Percentiles rank a stretch among this genome's conserved stretches.
Conservation (phyloP, 1,140 invertebrate species). For the Reticulitermes speratus region DNA sequence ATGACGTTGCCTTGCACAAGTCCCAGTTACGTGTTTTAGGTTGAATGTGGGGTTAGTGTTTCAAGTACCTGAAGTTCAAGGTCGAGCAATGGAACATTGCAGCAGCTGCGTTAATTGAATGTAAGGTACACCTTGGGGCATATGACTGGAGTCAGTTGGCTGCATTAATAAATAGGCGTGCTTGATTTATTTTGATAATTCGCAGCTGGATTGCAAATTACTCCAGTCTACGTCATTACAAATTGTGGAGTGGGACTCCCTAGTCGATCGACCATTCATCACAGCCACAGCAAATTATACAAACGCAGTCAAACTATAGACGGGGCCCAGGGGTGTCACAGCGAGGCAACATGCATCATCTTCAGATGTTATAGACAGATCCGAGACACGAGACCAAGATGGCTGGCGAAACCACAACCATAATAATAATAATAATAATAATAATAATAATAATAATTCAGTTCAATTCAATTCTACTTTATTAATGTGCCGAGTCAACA, state of each 20-base stretch:
- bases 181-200: conserved; percentile 14
- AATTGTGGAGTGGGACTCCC: neutral
- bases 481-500: too few species aligned
- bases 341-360: too few species aligned
- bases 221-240: neutral
- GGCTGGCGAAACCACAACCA: too few species aligned
- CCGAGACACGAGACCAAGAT: too few species aligned
- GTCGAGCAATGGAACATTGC: neutral
- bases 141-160: neutral
- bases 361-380: too few species aligned
- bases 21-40: neutral
- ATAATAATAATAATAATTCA: too few species aligned
- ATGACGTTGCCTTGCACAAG: too few species aligned
- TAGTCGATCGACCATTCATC: neutral
- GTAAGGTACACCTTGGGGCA: neutral
- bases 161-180: neutral
- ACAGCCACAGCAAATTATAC: neutral
- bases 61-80: neutral
- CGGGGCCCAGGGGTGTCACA: too few species aligned
- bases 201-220: neutral
- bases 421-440: too few species aligned
- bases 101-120: neutral
- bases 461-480: too few species aligned
- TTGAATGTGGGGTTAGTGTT: neutral
- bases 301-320: neutral